Conservation (phyloP, 37 sponge, comb jelly and placozoan genomes). For the Oscarella lobularis region DNA sequence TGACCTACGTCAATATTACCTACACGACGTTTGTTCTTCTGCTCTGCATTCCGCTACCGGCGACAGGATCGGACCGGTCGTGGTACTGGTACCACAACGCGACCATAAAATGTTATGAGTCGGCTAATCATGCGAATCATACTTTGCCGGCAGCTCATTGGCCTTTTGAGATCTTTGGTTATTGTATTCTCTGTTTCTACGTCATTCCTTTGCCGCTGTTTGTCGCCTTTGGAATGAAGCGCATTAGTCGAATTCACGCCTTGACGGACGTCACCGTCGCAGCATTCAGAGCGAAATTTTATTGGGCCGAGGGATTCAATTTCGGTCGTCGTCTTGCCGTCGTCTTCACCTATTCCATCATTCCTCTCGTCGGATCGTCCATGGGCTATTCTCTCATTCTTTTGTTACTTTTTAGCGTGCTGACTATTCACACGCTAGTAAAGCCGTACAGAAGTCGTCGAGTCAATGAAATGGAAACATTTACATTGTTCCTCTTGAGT, state of each 20-base stretch:
- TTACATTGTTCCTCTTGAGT: not conserved
- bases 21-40: not conserved
- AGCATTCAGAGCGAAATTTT: not conserved
- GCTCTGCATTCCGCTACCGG: not conserved
- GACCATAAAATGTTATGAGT: not conserved
- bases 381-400: not conserved
- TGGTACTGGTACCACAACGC: not conserved
- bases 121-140: no score
- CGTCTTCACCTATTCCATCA: not conserved
- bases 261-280: not conserved
- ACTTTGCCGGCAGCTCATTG: not conserved
- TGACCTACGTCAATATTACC: not conserved
- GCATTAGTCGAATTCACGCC: not conserved
- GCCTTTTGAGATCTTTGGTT: not conserved
- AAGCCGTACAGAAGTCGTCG: not conserved
- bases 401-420: not conserved
- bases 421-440: not conserved
- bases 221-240: not conserved
- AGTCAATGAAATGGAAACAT: not conserved
- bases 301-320: not conserved
- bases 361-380: not conserved
- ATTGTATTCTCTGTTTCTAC: not conserved
- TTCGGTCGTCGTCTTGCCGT: not conserved
- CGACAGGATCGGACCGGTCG: not conserved
- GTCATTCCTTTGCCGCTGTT: not conserved